Evolutionary conservation across 2,888 invertebrate genomes (phyloP).

Genomic region (Piscicola geometra): DNA sequence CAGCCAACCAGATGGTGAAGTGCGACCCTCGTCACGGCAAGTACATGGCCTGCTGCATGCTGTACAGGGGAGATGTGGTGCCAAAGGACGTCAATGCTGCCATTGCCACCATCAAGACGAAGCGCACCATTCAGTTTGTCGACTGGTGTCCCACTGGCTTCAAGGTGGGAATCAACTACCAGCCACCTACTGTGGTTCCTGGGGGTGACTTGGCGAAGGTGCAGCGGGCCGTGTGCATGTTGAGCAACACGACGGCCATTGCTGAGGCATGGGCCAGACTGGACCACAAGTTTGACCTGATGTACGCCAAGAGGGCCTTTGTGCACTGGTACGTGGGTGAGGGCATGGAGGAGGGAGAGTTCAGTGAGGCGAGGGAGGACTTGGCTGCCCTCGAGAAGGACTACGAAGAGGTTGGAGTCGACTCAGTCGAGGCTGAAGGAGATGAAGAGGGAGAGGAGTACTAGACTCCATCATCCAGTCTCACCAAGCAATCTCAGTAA

Average conservation of each 20-base stretch:
- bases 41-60: conserved; percentile 90
- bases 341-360: conserved; percentile 76
- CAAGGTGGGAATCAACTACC: conserved; percentile 77
- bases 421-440: conserved; percentile 45
- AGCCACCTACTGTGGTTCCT: conserved; percentile 64
- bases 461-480: conserved; percentile 16
- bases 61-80: conserved; percentile 88
- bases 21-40: conserved; percentile 46
- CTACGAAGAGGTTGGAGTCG: conserved; percentile 51
- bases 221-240: conserved; percentile 75
- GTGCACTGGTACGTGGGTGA: conserved; percentile 80
- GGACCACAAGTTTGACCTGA: conserved; percentile 72
- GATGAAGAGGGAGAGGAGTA: conserved; percentile 39
- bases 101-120: conserved; percentile 54
- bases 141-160: conserved; percentile 44
- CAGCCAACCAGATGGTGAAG: conserved; percentile 63
- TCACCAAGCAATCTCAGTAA: too few species aligned
- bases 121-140: conserved; percentile 46
- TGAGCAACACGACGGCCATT: conserved; percentile 86
- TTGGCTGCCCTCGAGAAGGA: conserved; percentile 57
- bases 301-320: conserved; percentile 78
- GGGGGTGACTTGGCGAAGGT: conserved; percentile 62
- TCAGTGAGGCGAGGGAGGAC: conserved; percentile 81
- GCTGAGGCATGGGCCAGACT: conserved; percentile 79
- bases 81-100: conserved; percentile 73